Conservation (phyloP, 2,797 vertebrate species). For the Pipistrellus pygmaeus region DNA sequence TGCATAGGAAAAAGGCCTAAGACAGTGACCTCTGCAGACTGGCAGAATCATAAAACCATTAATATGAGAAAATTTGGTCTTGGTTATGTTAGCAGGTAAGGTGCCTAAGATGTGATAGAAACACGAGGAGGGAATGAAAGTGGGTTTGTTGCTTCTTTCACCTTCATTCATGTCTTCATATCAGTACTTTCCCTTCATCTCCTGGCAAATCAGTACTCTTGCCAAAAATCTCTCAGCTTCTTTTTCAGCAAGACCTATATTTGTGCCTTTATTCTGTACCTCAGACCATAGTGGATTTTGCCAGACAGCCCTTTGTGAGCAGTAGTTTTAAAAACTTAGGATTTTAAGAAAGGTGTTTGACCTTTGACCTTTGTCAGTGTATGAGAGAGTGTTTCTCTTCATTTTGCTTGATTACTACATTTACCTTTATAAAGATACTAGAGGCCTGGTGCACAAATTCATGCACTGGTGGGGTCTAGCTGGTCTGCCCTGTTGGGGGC, state of each 20-base stretch:
- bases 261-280: conserved; percentile 49
- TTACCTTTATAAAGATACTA: conserved; percentile 43
- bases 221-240: conserved; percentile 17
- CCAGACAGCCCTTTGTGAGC: conserved; percentile 6
- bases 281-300: conserved; percentile 18
- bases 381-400: conserved; percentile 33
- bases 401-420: conserved; percentile 2
- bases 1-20: neutral
- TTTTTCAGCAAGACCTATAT: neutral
- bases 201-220: neutral
- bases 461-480: too few relatives aligned
- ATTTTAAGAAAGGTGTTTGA: conserved; percentile 22
- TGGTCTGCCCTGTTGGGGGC: too few relatives aligned
- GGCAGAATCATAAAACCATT: neutral
- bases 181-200: conserved; percentile 21
- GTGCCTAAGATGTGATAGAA: neutral
- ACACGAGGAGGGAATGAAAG: neutral
- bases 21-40: neutral
- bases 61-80: neutral
- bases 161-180: neutral
- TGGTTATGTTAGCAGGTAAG: neutral
- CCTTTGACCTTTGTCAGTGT: neutral
- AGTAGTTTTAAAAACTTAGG: conserved; percentile 27
- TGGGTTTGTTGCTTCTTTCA: neutral
- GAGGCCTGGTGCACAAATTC: neutral